Base-by-base conservation (phyloP, 2,888 invertebrate species). In the Rhamnusium bicolor region DNA sequence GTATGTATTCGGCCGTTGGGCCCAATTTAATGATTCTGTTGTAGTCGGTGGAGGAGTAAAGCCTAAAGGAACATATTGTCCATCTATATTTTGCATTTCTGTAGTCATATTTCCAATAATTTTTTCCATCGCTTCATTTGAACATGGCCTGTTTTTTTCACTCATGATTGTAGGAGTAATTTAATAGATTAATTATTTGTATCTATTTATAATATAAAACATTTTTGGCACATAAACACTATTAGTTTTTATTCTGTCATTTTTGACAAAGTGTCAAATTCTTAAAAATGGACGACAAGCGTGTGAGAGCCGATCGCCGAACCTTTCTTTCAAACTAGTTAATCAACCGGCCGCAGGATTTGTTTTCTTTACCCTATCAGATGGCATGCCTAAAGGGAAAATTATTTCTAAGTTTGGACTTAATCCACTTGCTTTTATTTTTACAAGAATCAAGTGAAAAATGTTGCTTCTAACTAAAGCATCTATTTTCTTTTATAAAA, bases 31-130 rank as follows among this genome's bases (percentile, higher is more conserved):
- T 47, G 79, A 66, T 66, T 86, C 84, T 32, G 83, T 75, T 46
- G 78, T 73, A 18, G 77, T 61, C 24, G 79, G 79, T 61, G 85
- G 84, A 32, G 84, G 80, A 77, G 88, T 89, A 77, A 89, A 89
- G 2, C 90, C 90, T 73, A 91, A 88, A 72, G 90, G 90, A 51
- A 90, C 89, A 81, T 90, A 92, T 80, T 90, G 91, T 19, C 90
- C 91, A 72, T 90, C 90, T n/a, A 89, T 86, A 84, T 87, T 90
- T 80, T 91, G 90, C 75, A 90, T 88, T 84, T 91, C 91, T 14
- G 91, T 89, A 40, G 91, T 90, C 89, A 91, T 91, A 78, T 91
- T 90, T 79, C 90, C 90, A 70, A 91, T 91, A 72, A 91, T 90
- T 84, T 92, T 90, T 79, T 91, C 91, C 80, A 91, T 86, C 19